A percentile compares a stretch with the other conserved stretches of the same genome.
These are phyloP conservation scores for Bombus breviceps DNA, from an alignment of 1,140 invertebrate species.

Conservation along the genomic window DNA sequence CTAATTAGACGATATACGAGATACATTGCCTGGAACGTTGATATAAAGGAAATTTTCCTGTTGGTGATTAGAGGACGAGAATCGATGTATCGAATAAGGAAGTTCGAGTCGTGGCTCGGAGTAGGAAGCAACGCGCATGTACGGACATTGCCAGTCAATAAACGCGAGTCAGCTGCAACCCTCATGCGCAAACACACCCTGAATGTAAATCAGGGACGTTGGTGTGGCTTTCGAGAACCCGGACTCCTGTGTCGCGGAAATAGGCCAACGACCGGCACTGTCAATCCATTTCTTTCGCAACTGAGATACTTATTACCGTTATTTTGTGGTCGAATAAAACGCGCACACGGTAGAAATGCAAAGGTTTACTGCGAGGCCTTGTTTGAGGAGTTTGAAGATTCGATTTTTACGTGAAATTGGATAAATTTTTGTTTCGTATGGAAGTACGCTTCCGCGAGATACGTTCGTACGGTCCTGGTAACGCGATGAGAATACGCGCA, in stretches of 20 bases:
- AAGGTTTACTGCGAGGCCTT: neutral
- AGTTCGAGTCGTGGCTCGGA: conserved; percentile 53
- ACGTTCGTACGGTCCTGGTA: conserved; percentile 50
- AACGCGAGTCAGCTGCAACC: conserved; percentile 67
- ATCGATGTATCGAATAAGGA: conserved; percentile 55
- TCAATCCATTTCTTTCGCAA: neutral
- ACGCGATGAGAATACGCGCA: conserved; percentile 56
- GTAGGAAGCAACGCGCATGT: conserved; percentile 60
- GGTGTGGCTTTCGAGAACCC: neutral
- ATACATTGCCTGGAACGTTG: no score
- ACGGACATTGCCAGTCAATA: conserved; percentile 74
- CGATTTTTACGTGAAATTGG: rapidly evolving
- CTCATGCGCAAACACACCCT: conserved; percentile 73
- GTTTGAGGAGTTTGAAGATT: neutral
- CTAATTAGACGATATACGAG: neutral
- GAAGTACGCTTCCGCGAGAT: neutral
- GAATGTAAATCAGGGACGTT: conserved; percentile 35
- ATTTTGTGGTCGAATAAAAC: no score
- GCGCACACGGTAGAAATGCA: rapidly evolving
- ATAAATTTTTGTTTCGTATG: neutral
- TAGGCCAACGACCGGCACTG: conserved; percentile 32
- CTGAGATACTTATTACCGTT: neutral
- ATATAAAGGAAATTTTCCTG: neutral
- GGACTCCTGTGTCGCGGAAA: neutral
- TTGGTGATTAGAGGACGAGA: neutral